Percentiles rank a stretch among this genome's conserved stretches.
Evolutionary conservation across 2,113 vertebrate genomes (phyloP).

Genomic region (Amia ocellicauda): DNA sequence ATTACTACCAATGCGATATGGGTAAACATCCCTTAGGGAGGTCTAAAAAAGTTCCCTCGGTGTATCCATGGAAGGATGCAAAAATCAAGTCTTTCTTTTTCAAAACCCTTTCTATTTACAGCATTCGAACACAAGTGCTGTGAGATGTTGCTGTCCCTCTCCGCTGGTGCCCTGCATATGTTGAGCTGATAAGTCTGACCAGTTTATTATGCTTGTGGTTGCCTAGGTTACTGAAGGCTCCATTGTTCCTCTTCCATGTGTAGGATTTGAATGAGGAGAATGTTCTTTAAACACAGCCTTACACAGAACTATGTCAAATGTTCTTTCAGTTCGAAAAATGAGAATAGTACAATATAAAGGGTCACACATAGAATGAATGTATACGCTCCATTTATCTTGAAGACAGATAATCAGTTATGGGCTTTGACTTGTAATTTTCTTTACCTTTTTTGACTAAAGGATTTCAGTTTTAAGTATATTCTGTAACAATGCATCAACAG

Average conservation of each 20-base stretch:
- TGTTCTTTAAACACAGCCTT: conserved; percentile 2
- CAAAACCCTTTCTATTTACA: background rate
- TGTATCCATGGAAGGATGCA: background rate
- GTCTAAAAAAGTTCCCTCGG: background rate
- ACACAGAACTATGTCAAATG: no score
- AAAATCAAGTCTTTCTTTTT: background rate
- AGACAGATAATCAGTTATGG: background rate
- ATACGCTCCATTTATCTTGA: background rate
- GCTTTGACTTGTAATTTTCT: no score
- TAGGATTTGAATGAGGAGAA: background rate
- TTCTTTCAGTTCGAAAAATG: no score
- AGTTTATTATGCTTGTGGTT: conserved; percentile 21
- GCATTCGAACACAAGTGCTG: background rate
- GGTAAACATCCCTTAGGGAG: background rate
- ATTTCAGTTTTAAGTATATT: no score
- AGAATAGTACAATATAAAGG: no score
- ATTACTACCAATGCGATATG: background rate
- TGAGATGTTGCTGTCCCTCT: conserved; percentile 11
- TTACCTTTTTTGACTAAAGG: no score
- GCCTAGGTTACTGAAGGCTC: conserved; percentile 21
- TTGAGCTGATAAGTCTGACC: conserved; percentile 9
- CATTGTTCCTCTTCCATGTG: conserved; percentile 9
- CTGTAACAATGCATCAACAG: no score
- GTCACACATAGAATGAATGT: background rate
- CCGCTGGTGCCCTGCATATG: conserved; percentile 17